These are phyloP conservation scores for Eupithecia tripunctaria DNA, from an alignment of 2,888 invertebrate species.

Conservation along the genomic window DNA sequence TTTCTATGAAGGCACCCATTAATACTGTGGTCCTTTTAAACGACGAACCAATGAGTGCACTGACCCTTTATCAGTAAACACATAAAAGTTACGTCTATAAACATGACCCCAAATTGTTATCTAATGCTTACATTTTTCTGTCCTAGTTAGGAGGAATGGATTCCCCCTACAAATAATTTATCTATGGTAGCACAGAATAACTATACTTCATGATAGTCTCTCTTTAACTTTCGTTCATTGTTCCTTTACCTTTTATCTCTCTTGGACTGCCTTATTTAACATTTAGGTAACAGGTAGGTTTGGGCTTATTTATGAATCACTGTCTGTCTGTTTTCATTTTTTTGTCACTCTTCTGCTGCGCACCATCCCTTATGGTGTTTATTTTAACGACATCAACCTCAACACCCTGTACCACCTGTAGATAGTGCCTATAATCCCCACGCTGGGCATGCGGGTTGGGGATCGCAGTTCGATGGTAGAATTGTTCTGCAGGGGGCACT, in stretches of 20 bases:
- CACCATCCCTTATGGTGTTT: too few relatives aligned
- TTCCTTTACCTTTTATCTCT: not conserved
- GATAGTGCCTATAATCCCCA: too few relatives aligned
- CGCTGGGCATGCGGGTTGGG: too few relatives aligned
- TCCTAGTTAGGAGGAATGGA: conserved; percentile 11
- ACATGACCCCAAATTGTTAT: conserved; percentile 35
- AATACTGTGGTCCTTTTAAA: not conserved
- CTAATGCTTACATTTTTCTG: conserved; percentile 29
- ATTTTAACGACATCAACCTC: too few relatives aligned
- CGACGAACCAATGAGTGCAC: conserved; percentile 19
- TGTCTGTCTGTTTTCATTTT: too few relatives aligned
- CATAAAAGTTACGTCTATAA: conserved; percentile 34
- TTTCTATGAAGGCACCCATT: not conserved
- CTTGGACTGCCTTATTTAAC: too few relatives aligned
- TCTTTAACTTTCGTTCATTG: not conserved
- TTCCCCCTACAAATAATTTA: not conserved
- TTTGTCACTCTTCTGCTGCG: too few relatives aligned
- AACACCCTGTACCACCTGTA: too few relatives aligned
- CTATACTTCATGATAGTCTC: not conserved
- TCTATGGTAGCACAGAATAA: not conserved
- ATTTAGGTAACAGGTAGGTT: too few relatives aligned
- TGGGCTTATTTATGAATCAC: too few relatives aligned
- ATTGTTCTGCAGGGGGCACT: too few relatives aligned
- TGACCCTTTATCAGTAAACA: conserved; percentile 29
- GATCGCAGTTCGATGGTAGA: too few relatives aligned